Evolutionary conservation across 92 coral and sea anemone species (phyloP), one percentile per base, ranked within the genome.

Genomic region (Umimayanthus kanabou): DNA sequence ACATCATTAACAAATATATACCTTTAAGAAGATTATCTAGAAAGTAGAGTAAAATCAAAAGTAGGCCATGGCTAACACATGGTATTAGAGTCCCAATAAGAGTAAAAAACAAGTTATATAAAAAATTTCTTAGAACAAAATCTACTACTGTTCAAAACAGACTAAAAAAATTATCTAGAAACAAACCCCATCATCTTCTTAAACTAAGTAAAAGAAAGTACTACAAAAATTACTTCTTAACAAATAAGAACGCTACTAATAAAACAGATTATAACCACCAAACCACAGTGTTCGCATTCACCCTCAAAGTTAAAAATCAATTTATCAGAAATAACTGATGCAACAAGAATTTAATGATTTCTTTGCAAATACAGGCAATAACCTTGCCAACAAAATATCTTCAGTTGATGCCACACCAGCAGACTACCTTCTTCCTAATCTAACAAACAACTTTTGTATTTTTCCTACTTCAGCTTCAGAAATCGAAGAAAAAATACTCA

Each of bases 21-120:
- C n/a, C n/a, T n/a, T n/a, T n/a, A n/a, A n/a, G n/a, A n/a, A n/a
- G n/a, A n/a, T n/a, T 90, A 20, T 40, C 81, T 14, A 88, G 55
- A 77, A 84, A 70, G 25, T 71, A 91, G 42, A 4, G 76, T 29
- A 88, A 88, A 88, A 4, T 77, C 13, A 16, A 75, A 13, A 84
- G 81, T 13, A 88, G 88, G 33, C 93, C 93, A 43, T 88, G 91
- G 89, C 79, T 91, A 42, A 84, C 93, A 88, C 50, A 67, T 14
- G 90, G 76, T 5, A 64, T 91, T 53, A 88, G 77, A 84, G 57
- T 11, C 28, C 84, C 91, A 7, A 88, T 91, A 9, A 23, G 77
- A 57, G 53, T 82, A 22, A 84, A 91, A 67, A 91, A 88, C 76
- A 47, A 78, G 1, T 30, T 84, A 13, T 85, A 82, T 39, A 76